Evolutionary conservation across 2,113 vertebrate genomes (phyloP).

Genomic region (Microtus richardsoni): DNA sequence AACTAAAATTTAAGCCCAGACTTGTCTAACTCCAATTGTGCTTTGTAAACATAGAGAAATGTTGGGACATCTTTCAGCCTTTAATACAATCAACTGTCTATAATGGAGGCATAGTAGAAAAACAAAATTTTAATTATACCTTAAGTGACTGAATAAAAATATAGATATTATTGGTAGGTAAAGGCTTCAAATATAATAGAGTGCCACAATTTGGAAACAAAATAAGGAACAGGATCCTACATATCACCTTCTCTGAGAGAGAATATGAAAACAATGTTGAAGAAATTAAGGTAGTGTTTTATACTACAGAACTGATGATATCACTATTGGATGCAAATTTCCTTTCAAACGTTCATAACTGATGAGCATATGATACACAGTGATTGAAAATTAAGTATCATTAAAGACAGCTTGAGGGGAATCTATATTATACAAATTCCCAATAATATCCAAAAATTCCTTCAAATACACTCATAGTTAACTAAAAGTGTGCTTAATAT

Average conservation of each 20-base stretch:
- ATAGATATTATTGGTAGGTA: background rate
- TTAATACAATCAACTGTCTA: background rate
- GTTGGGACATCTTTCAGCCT: background rate
- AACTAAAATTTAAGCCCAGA: conserved; percentile 38
- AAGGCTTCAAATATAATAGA: background rate
- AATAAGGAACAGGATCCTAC: background rate
- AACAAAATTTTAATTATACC: background rate
- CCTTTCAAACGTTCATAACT: conserved; percentile 4
- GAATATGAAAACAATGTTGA: background rate
- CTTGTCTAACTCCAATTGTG: conserved; percentile 1
- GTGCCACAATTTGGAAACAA: conserved; percentile 17
- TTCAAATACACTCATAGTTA: background rate
- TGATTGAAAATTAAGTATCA: background rate
- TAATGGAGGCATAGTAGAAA: background rate
- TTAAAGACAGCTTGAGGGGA: background rate
- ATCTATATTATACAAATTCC: background rate
- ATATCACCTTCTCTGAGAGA: background rate
- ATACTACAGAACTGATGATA: background rate
- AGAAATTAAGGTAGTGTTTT: conserved; percentile 31
- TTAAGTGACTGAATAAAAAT: conserved; percentile 14
- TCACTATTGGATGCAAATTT: conserved; percentile 4
- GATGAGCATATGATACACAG: background rate
- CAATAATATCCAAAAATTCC: background rate
- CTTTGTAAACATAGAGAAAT: conserved; percentile 29
- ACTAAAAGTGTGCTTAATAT: background rate